Evolutionary conservation across 2,797 vertebrate genomes (phyloP).

Genomic region (Falco columbarius): DNA sequence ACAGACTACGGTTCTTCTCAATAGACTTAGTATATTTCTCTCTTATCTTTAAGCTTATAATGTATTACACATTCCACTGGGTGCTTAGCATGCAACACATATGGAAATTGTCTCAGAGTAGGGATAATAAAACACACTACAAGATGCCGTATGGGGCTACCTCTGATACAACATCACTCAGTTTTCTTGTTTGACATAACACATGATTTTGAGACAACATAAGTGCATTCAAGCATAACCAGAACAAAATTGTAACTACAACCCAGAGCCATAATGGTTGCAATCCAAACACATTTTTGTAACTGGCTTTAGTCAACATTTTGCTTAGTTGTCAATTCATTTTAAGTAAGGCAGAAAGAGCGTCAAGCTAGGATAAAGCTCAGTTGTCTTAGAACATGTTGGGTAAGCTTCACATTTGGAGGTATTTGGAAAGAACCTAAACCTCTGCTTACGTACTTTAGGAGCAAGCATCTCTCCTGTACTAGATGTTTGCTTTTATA

Average conservation of each 20-base stretch:
- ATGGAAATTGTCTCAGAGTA: background rate
- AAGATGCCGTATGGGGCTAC: background rate
- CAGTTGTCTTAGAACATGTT: background rate
- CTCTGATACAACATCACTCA: background rate
- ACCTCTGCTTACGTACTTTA: background rate
- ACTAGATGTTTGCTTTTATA: background rate
- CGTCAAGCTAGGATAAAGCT: background rate
- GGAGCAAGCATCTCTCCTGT: background rate
- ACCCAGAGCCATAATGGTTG: background rate
- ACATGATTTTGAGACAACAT: background rate
- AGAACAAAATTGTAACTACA: background rate
- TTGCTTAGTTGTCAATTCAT: background rate
- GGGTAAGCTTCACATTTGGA: background rate
- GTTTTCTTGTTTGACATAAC: background rate
- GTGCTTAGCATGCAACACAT: background rate
- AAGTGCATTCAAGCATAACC: background rate
- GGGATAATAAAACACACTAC: background rate
- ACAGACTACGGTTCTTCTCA: background rate
- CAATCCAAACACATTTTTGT: background rate
- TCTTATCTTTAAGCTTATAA: background rate
- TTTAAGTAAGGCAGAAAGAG: background rate
- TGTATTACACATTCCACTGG: background rate
- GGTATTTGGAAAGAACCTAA: background rate
- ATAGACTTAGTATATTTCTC: background rate
- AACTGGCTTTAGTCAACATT: background rate